Base-by-base conservation (phyloP, 2,888 invertebrate genomes). In the Trachelus tabidus region DNA sequence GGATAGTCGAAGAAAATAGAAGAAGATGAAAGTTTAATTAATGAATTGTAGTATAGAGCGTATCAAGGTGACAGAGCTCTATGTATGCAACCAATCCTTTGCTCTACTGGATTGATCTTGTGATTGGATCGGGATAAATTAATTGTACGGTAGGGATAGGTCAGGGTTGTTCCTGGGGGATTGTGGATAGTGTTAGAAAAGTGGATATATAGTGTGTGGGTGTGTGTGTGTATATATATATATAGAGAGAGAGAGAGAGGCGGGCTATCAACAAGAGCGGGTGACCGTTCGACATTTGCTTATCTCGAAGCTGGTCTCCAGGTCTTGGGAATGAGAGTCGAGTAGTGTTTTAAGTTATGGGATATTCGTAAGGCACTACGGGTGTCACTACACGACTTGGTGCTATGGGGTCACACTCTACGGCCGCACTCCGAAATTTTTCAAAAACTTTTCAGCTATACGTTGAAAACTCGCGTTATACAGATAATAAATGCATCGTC, bases 391-490 rank as follows among this genome's bases (percentile, higher is more conserved):
- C 83, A 84, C 83, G 83, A 83, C 82, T 82, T 77, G 82, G 81
- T 83, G 82, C 83, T 82, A 85, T 82, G 79, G 79, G 80, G 83
- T 76, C 79, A 79, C 79, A 79, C 78, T 78, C 81, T 81, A 86
- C 80, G 83, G 83, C 85, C 85, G 82, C 83, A 84, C 83, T 86
- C 84, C 82, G 82, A 86, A 86, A 84, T 73, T 78, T 56, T 56
- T 1, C 2, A 56, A 56, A 23, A 56, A 56, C 23, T 56, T 56
- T 23, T 56, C 23, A 56, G 9, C 40, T 56, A 23, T 56, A 15
- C 40, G 40, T 15, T 6, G 9, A 23, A 23, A 56, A 56, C 1
- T 56, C 40, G 40, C 40, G 40, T 23, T 56, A 2, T 56, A 56
- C 23, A 56, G 23, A 56, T 56, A 56, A 9, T 23, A 56, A 56